Evolutionary conservation across 2,888 invertebrate species (phyloP).

Genomic region (Perizoma flavofasciatum): DNA sequence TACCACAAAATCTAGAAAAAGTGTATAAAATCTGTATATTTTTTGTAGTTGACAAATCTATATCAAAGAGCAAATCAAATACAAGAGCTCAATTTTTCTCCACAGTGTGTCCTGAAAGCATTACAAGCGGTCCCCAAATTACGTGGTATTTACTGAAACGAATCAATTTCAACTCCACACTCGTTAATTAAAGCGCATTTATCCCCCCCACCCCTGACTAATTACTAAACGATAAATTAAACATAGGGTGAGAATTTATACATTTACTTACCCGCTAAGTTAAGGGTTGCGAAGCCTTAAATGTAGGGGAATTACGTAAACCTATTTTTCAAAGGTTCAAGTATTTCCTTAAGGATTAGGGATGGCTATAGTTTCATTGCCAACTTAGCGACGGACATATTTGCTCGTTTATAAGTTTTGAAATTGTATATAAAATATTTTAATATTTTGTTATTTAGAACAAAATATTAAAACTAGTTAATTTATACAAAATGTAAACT

Average conservation of each 20-base stretch:
- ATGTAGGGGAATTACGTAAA: slow-evolving; percentile 10
- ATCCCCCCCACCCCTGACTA: slow-evolving; percentile 43
- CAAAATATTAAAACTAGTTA: no score
- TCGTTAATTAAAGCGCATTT: slow-evolving; percentile 61
- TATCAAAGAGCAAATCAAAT: no score
- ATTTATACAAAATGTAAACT: no score
- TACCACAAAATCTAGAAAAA: no score
- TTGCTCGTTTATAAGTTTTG: no score
- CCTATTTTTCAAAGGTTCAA: slow-evolving; percentile 8
- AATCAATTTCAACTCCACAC: slow-evolving; percentile 59
- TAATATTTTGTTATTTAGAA: no score
- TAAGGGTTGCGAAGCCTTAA: slow-evolving; percentile 21
- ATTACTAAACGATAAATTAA: slow-evolving; percentile 53
- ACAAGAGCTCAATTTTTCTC: not conserved
- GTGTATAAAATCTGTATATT: no score
- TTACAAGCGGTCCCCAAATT: slow-evolving; percentile 50
- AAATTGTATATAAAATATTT: no score
- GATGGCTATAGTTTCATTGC: not conserved
- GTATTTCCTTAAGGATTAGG: not conserved
- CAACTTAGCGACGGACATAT: no score
- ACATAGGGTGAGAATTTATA: slow-evolving; percentile 34
- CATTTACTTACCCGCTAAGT: slow-evolving; percentile 27
- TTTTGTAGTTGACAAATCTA: no score
- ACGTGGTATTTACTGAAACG: slow-evolving; percentile 56
- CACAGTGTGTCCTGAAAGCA: slow-evolving; percentile 39